Evolutionary conservation across 2,113 vertebrate species (phyloP), one percentile per base, ranked within the genome.

Genomic region (Microtus richardsoni): DNA sequence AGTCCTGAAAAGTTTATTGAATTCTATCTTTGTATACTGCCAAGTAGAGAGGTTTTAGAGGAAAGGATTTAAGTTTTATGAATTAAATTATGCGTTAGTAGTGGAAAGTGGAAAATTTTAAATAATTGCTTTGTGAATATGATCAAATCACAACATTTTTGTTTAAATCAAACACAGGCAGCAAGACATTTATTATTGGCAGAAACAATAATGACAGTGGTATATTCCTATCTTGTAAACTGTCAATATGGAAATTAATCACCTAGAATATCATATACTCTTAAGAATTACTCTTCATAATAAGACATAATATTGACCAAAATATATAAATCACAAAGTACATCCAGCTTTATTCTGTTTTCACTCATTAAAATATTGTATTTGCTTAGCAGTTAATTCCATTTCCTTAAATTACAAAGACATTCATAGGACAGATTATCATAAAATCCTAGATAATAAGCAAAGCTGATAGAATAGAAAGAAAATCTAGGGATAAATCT

Each of bases 71-170:
- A 75, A 78, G 4, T 83, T 77, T 16, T 85, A 74, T 74, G 12
- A 83, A 87, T 93, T 82, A 82, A 88, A 60, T 77, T 62, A 2
- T 95, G 2, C 44, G 30, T 79, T 94, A 30, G 49, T 17, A 41
- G 60, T 88, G 24, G 8, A 73, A 93, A 93, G 44, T 62, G 68
- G 22, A 47, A 95, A 82, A 88, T 71, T 60, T 91, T 95, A 78
- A 80, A 36, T 49, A 93, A 41, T 36, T 87, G 39, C 58, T 84
- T 75, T 88, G 33, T 64, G n/a, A 94, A 74, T 78, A 66, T 11
- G 79, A 12, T 88, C 33, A 8, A 6, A 13, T 74, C 0, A 39
- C 13, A 85, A 21, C 30, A 41, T 83, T 49, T 41, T 87, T 83
- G 1, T 58, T 49, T 87, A 47, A 90, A 91, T 24, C 13, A 84